A percentile compares a stretch with the other conserved stretches of the same genome.
Evolutionary conservation across 2,888 invertebrate species (phyloP).

Genomic region (Caenorhabditis wallacei): DNA sequence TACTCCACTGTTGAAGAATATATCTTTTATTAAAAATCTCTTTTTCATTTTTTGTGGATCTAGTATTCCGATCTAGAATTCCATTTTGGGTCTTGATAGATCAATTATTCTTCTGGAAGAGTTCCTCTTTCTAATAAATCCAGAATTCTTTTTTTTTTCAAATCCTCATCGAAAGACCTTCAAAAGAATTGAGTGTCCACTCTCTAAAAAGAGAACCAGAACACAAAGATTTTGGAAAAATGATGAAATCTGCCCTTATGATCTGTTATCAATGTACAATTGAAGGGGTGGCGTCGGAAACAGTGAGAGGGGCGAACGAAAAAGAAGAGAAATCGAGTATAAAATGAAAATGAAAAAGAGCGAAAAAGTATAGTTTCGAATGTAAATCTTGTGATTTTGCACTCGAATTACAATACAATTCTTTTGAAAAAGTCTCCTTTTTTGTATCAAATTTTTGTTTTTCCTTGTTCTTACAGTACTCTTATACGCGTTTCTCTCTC

Average conservation of each 20-base stretch:
- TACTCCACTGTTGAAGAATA: too few relatives aligned
- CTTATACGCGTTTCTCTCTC: neutral
- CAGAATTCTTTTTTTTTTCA: neutral
- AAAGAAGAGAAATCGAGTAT: constrained; percentile 8
- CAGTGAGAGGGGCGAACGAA: constrained; percentile 3
- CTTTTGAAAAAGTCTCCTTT: neutral
- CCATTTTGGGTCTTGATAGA: too few relatives aligned
- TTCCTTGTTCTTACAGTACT: too few relatives aligned
- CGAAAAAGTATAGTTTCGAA: neutral
- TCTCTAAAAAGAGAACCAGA: constrained; percentile 9
- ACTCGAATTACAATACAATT: neutral
- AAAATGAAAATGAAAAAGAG: constrained; percentile 26
- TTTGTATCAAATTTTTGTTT: neutral
- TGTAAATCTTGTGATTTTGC: constrained; percentile 23
- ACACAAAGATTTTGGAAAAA: constrained; percentile 48
- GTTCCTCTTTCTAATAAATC: too few relatives aligned
- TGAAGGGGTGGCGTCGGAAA: constrained; percentile 22
- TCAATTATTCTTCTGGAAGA: too few relatives aligned
- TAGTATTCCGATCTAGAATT: too few relatives aligned
- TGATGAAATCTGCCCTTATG: constrained; percentile 55
- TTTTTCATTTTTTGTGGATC: too few relatives aligned
- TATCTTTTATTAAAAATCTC: too few relatives aligned
- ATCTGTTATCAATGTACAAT: constrained; percentile 34
- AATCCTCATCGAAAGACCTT: too few relatives aligned
- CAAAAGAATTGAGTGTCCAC: too few relatives aligned